Percentiles rank a stretch among this genome's conserved stretches.
Evolutionary conservation across 2,888 invertebrate genomes (phyloP).

Genomic region (Melinopterus prodromus): DNA sequence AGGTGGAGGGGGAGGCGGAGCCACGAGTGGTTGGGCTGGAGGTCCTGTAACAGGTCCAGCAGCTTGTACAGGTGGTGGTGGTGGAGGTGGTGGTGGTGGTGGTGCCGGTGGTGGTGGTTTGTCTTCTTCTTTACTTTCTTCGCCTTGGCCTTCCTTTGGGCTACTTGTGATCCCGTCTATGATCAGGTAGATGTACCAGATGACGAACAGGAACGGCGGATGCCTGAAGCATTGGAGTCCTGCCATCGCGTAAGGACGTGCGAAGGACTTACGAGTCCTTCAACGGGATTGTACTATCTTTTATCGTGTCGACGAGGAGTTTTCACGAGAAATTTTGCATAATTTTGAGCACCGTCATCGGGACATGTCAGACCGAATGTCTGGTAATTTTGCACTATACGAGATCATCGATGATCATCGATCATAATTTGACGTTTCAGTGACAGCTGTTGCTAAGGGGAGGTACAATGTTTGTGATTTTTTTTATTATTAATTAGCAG

Average conservation of each 20-base stretch:
- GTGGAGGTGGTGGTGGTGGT: too few species aligned
- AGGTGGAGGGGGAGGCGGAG: neutral
- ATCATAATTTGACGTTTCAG: too few species aligned
- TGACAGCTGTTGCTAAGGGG: too few species aligned
- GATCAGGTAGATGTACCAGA: neutral
- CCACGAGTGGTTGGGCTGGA: neutral
- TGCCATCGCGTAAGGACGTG: neutral
- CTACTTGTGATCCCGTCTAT: neutral
- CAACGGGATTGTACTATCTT: neutral
- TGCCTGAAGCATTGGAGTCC: neutral
- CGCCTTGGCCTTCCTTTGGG: neutral
- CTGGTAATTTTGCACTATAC: too few species aligned
- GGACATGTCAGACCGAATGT: too few species aligned
- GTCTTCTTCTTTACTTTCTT: neutral
- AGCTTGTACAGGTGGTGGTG: neutral
- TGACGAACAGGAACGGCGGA: neutral
- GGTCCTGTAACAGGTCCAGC: neutral
- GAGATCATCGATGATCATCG: too few species aligned
- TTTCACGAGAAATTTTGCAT: neutral
- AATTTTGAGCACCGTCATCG: neutral
- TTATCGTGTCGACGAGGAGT: neutral
- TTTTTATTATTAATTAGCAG: too few species aligned
- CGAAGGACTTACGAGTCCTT: neutral
- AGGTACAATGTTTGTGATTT: too few species aligned
- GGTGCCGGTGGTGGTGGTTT: neutral